Conservation (phyloP, 1,140 invertebrate species). For the Drosophila busckii region DNA sequence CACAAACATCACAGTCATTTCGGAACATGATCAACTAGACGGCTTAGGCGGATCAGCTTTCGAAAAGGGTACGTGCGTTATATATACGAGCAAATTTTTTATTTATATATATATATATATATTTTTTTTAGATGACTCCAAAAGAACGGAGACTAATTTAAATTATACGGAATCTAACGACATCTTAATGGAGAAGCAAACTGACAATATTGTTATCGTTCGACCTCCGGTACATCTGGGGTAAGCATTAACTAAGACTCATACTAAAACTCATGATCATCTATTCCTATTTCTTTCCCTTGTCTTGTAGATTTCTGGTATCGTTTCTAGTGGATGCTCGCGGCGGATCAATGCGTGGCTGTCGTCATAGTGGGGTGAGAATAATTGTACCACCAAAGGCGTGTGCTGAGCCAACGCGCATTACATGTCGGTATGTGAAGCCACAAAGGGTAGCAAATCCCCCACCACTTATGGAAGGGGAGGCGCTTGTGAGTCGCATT, state of each 20-base stretch:
- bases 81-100: background rate
- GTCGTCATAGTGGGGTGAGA: slow-evolving; percentile 96
- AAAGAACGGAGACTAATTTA: background rate
- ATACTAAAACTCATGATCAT: no score
- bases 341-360: slow-evolving; percentile 98
- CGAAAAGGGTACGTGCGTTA: slow-evolving; percentile 31
- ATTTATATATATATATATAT: background rate
- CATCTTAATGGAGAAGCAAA: slow-evolving; percentile 7
- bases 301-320: slow-evolving; percentile 93
- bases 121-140: slow-evolving; percentile 9
- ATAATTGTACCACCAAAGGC: slow-evolving; percentile 98
- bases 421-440: slow-evolving; percentile 90
- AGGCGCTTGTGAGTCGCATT: slow-evolving; percentile 96
- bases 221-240: slow-evolving; percentile 86
- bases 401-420: slow-evolving; percentile 96
- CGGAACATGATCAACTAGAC: slow-evolving; percentile 38
- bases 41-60: background rate
- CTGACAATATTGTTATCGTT: slow-evolving; percentile 86
- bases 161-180: no score
- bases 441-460: slow-evolving; percentile 96
- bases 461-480: slow-evolving; percentile 98
- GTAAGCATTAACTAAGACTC: slow-evolving; percentile 80
- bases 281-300: background rate
- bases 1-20: no score
- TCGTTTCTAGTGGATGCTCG: slow-evolving; percentile 99